Conservation (phyloP, 2,888 invertebrate genomes). For the Bugula neritina region DNA sequence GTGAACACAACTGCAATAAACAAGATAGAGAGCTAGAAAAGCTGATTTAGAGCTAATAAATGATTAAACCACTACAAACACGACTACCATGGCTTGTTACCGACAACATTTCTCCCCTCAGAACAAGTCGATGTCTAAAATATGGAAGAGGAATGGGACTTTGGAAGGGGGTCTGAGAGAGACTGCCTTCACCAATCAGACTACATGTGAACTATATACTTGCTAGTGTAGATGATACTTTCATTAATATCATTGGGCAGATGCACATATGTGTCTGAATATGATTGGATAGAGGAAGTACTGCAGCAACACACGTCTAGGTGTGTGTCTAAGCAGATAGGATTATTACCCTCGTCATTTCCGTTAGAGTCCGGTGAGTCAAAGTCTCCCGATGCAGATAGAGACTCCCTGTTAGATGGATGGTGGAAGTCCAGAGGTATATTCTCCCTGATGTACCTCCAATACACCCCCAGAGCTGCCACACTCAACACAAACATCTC, state of each 20-base stretch:
- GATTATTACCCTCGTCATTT: not conserved
- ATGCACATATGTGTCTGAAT: not conserved
- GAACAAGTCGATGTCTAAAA: conserved; percentile 2
- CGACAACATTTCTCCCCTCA: not conserved
- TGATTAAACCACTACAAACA: too few relatives aligned
- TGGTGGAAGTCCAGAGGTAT: conserved; percentile 14
- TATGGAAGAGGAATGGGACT: not conserved
- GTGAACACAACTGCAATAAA: too few relatives aligned
- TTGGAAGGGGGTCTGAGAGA: too few relatives aligned
- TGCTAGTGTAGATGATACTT: not conserved
- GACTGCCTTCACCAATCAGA: too few relatives aligned
- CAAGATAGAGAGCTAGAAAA: too few relatives aligned
- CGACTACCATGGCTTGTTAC: conserved; percentile 9
- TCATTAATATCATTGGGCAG: not conserved
- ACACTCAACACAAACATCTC: conserved; percentile 24
- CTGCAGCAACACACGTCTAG: not conserved
- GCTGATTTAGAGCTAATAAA: too few relatives aligned
- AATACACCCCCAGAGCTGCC: conserved; percentile 16
- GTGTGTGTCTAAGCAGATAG: not conserved
- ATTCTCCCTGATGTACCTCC: conserved; percentile 20
- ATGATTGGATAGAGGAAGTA: not conserved
- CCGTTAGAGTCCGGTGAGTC: not conserved
- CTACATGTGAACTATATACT: not conserved
- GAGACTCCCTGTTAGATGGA: not conserved
- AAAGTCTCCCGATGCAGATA: not conserved